A percentile compares a stretch with the other conserved stretches of the same genome.
phyloP scores from a whole-genome alignment of 2,113 vertebrate genomes.

The Myrmecobius fasciatus region DNA sequence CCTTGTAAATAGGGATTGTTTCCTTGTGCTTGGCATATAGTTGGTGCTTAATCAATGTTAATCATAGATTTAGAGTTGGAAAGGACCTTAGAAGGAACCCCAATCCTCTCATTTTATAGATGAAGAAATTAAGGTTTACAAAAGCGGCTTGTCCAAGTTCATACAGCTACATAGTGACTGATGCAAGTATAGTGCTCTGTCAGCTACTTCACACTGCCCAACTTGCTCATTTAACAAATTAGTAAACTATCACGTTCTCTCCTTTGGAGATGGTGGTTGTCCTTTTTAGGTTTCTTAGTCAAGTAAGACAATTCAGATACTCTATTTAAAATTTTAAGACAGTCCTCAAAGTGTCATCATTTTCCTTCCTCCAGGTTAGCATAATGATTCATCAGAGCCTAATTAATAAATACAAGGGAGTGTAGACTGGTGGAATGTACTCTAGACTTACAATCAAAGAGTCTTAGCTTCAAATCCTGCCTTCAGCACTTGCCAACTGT shows the following conservation, averaged over 20 bases:
- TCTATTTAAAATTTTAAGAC: conserved; percentile 2
- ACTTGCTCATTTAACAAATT: background rate
- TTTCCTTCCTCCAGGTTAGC: background rate
- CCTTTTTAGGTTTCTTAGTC: conserved; percentile 14
- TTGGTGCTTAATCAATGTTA: background rate
- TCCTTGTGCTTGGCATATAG: background rate
- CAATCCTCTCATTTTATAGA: background rate
- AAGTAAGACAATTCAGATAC: background rate
- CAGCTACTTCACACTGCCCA: background rate
- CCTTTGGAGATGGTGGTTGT: background rate
- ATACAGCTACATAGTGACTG: background rate
- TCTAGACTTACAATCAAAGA: background rate
- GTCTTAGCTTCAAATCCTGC: background rate
- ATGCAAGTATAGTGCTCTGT: background rate
- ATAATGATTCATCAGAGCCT: background rate
- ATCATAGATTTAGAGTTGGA: background rate
- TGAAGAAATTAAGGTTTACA: background rate
- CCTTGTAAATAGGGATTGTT: background rate
- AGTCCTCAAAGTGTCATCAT: background rate
- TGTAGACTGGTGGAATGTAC: background rate
- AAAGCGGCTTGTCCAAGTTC: background rate
- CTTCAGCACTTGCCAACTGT: background rate
- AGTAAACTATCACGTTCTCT: background rate
- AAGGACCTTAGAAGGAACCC: background rate
- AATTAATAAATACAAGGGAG: background rate